Evolutionary conservation across 1,140 invertebrate species (phyloP).

Genomic region (Polypedilum vanderplanki): DNA sequence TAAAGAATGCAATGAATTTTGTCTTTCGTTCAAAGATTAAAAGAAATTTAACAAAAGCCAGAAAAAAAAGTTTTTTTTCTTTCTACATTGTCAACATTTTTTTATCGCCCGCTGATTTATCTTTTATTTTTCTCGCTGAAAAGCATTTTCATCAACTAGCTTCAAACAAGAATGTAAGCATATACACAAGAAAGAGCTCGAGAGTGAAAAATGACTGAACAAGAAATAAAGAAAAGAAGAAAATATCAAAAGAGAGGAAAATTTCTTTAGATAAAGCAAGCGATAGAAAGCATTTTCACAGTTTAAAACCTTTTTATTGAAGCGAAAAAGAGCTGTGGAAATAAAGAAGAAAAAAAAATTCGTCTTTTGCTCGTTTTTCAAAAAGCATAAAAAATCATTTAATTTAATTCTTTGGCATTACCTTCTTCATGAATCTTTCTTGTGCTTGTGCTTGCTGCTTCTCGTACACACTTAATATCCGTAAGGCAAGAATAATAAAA

Average conservation of each 20-base stretch:
- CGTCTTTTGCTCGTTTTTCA: neutral
- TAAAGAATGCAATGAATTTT: too few species aligned
- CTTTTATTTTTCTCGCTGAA: neutral
- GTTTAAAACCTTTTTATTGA: conserved; percentile 22
- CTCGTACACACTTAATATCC: neutral
- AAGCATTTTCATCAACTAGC: neutral
- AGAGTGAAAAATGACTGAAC: neutral
- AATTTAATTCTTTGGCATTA: conserved; percentile 25
- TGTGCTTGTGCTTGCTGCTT: neutral
- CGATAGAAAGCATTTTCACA: neutral
- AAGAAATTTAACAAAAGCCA: too few species aligned
- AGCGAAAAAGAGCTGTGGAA: conserved; percentile 3
- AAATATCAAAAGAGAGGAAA: conserved; percentile 11
- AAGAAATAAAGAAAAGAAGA: neutral
- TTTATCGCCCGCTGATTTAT: too few species aligned
- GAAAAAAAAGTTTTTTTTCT: too few species aligned
- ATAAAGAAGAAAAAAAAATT: conserved; percentile 9
- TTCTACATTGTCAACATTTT: too few species aligned
- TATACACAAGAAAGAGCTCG: too few species aligned
- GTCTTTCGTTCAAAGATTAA: too few species aligned
- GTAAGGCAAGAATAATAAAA: neutral
- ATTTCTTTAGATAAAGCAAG: neutral
- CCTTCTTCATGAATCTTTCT: neutral
- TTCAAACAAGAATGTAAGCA: neutral
- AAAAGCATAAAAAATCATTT: conserved; percentile 16